Evolutionary conservation across 2,113 vertebrate genomes (phyloP).

Genomic region (Oreotrochilus melanogaster): DNA sequence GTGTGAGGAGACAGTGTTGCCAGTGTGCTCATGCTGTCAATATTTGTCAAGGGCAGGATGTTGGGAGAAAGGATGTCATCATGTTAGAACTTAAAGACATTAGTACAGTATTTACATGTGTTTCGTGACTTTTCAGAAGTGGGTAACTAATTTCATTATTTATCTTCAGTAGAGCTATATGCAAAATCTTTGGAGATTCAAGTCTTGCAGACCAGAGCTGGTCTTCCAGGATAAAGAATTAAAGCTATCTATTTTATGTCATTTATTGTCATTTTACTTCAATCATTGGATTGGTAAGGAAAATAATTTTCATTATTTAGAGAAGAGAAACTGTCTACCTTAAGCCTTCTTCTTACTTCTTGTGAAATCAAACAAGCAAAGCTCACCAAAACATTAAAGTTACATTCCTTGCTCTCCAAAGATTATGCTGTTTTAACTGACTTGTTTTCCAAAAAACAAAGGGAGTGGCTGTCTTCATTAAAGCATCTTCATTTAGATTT

Average conservation of each 20-base stretch:
- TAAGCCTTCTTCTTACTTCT: neutral
- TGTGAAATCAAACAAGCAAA: neutral
- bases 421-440: neutral
- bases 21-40: fast-evolving
- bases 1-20: neutral
- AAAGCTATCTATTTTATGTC: neutral
- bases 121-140: neutral
- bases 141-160: neutral
- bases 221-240: neutral
- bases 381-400: neutral
- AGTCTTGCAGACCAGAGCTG: neutral
- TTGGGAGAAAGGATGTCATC: neutral
- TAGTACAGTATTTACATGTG: neutral
- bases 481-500: neutral
- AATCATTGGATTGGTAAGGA: neutral
- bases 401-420: neutral
- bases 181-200: neutral
- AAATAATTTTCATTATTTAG: neutral
- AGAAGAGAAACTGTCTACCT: neutral
- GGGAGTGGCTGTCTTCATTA: neutral
- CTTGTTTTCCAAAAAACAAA: neutral
- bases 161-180: neutral
- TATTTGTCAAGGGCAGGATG: neutral
- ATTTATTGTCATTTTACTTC: neutral
- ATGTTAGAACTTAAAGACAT: too few species aligned